Base-by-base conservation (phyloP, 1,140 invertebrate species). In the Cherax quadricarinatus region DNA sequence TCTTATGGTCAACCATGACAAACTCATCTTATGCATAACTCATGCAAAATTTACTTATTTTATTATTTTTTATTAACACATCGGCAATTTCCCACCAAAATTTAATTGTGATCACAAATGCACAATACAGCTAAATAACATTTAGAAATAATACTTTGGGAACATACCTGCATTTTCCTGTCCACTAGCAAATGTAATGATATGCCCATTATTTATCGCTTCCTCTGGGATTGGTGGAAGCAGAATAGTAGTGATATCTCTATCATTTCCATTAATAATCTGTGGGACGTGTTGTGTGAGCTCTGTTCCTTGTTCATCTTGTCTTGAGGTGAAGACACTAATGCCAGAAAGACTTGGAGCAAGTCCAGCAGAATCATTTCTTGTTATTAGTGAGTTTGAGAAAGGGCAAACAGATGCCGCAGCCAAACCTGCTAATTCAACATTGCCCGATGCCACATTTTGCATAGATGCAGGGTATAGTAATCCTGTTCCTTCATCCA, bases 401-500 rank as follows among this genome's bases (percentile, higher is more conserved):
- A n/a, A 5, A 30, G 70, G 6, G 12, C 6, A 75, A 21, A 30
- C 24, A 30, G 79, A 81, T 81, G 51, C 6, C 12, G 21, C 49
- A 12, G 48, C 10, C 1, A 48, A 9, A 81, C 7, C 70, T 5
- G 10, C 7, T 21, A 75, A 9, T 0, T 9, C 6, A 30, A 6
- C 6, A 30, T 30, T 75, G n/a, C 70, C 24, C 9, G 70, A 75
- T 30, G 6, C 9, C 21, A 9, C 24, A 75, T 30, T 16, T 24
- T 84, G 51, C 18, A 21, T 24, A 18, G 53, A 21, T 30, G 18
- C 24, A 21, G 53, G 82, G 24, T 84, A 84, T 3, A 84, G 53
- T 53, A 84, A n/a, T 24, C 53, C 82, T 24, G 82, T 84, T 5
- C 24, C 82, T 30, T 84, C n/a, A 5, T 84, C 53, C 4, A 84